phyloP scores from a whole-genome alignment of 2,888 invertebrate species.

The Mimachlamys varia region DNA sequence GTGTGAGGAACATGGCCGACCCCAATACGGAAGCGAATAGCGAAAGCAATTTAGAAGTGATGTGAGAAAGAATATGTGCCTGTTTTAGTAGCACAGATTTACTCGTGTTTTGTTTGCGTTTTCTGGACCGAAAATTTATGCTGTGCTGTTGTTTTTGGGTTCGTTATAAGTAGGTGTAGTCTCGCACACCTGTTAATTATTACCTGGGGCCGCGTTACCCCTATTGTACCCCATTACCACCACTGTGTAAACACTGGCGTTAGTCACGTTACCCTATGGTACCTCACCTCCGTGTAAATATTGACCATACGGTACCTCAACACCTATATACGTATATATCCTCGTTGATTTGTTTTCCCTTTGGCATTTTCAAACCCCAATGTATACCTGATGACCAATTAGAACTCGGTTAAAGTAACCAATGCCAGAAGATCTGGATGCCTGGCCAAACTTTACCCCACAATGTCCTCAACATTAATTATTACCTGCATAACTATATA shows the following conservation, averaged over 20 bases:
- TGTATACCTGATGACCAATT: too few species aligned
- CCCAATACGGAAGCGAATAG: slow-evolving; percentile 15
- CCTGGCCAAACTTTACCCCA: too few species aligned
- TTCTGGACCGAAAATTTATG: background rate
- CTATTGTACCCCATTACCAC: background rate
- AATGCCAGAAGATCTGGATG: too few species aligned
- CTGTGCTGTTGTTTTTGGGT: background rate
- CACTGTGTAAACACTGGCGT: background rate
- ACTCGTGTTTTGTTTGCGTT: background rate
- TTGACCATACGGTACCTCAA: background rate
- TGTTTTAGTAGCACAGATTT: background rate
- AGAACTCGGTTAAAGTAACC: too few species aligned
- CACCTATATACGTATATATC: background rate
- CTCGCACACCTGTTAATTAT: background rate
- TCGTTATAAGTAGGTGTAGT: too few species aligned
- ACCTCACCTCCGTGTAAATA: background rate
- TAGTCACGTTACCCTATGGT: background rate
- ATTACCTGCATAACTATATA: too few species aligned
- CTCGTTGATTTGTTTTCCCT: too few species aligned
- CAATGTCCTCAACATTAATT: too few species aligned
- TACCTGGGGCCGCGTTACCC: background rate
- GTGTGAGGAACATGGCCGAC: background rate
- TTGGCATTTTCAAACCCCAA: too few species aligned
- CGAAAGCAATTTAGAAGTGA: background rate
- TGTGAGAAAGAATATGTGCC: background rate